phyloP scores from a whole-genome alignment of 1,140 invertebrate genomes.

The Macrosteles quadrilineatus region DNA sequence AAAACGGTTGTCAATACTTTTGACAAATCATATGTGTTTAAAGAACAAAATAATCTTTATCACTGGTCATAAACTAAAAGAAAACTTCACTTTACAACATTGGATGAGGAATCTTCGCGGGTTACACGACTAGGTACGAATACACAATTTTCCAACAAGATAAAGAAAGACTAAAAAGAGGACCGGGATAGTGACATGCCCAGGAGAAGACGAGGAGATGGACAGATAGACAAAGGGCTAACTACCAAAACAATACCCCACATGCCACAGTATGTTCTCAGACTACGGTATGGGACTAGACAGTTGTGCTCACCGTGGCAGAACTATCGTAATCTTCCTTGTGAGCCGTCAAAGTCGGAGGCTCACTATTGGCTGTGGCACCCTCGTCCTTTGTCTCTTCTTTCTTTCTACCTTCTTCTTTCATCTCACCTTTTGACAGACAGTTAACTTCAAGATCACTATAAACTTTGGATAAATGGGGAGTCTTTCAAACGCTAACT shows the following conservation, averaged over 20 bases:
- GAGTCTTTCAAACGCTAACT: too few species aligned
- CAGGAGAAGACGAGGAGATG: not conserved
- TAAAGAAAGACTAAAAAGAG: not conserved
- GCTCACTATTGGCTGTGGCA: not conserved
- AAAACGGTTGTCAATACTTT: too few species aligned
- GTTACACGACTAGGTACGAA: too few species aligned
- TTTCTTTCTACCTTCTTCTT: not conserved
- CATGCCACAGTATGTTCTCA: constrained; percentile 22
- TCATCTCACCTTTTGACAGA: not conserved
- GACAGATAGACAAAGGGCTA: constrained; percentile 23
- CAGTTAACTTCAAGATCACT: too few species aligned
- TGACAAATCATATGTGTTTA: too few species aligned
- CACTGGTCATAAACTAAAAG: too few species aligned
- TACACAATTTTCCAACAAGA: not conserved
- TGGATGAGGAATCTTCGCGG: too few species aligned
- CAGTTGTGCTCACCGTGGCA: constrained; percentile 61
- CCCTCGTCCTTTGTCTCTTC: not conserved
- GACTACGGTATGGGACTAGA: not conserved
- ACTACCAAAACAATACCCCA: constrained; percentile 16
- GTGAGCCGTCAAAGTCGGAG: constrained; percentile 43
- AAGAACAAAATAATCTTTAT: too few species aligned
- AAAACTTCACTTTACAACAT: too few species aligned
- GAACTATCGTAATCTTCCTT: constrained; percentile 82
- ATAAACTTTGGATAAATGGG: too few species aligned
- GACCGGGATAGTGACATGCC: not conserved